These are phyloP conservation scores for Euborellia annulipes DNA, from an alignment of 1,140 invertebrate species.

Conservation along the genomic window DNA sequence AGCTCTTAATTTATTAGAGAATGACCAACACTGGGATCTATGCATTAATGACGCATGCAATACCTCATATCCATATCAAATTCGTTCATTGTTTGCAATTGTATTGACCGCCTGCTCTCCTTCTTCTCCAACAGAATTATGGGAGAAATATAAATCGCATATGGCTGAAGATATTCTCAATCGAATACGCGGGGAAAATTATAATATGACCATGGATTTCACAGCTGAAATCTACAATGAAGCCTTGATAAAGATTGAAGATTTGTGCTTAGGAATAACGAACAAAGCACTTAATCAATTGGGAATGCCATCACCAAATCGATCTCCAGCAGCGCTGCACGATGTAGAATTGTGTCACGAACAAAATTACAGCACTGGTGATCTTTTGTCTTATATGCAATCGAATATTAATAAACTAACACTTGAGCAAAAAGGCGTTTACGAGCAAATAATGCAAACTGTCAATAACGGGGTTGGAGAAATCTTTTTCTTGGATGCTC, in stretches of 20 bases:
- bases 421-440: conserved; percentile 23
- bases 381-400: conserved; percentile 16
- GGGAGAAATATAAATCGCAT: conserved; percentile 18
- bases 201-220: conserved; percentile 6
- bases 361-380: conserved; percentile 22
- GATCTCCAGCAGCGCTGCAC: conserved; percentile 19
- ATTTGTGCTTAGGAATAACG: conserved; percentile 21
- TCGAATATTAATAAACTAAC: conserved; percentile 21
- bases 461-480: conserved; percentile 21
- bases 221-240: conserved; percentile 24
- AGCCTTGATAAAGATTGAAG: conserved; percentile 24
- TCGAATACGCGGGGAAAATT: conserved; percentile 13
- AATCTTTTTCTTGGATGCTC: conserved; percentile 29
- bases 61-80: conserved; percentile 19
- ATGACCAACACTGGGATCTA: conserved; percentile 22
- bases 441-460: conserved; percentile 24
- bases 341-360: conserved; percentile 27
- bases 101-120: conserved; percentile 20
- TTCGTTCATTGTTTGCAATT: conserved; percentile 23
- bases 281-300: conserved; percentile 22
- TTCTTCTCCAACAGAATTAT: conserved; percentile 15
- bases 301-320: conserved; percentile 26
- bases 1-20: conserved; percentile 17
- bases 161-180: conserved; percentile 23
- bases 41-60: conserved; percentile 22